Base-by-base conservation (phyloP, 2,888 invertebrate species). In the Crossocerus cetratus region DNA sequence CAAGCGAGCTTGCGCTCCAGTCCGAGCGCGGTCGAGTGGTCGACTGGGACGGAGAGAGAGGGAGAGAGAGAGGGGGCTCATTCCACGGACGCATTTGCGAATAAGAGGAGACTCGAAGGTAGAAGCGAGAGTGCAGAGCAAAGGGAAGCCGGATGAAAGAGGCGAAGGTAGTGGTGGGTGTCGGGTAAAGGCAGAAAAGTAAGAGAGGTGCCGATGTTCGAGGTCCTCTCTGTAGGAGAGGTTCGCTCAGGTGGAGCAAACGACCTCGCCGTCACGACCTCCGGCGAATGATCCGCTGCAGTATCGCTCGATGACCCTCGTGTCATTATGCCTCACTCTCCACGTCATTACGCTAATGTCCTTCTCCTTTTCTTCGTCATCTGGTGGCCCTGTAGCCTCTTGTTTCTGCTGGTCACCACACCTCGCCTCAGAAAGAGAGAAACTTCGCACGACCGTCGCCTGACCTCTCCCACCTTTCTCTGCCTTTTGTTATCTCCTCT, bases 281-380 rank as follows among this genome's bases (percentile, higher is more conserved):
- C 32, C 32, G 32, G 11, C 8, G 82, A 77, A 79, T 79, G 81
- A 81, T 84, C 85, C 80, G 74, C 56, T 60, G 79, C 72, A 74
- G 82, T 85, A 86, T 85, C 86, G 83, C 86, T 76, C 85, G 83
- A 82, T 86, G 85, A 86, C 86, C 86, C 86, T 83, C 79, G 80
- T 84, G 84, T 86, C 86, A 86, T 86, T 86, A 86, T 81, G 81
- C 76, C 79, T 80, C 84, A 78, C 85, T 75, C 77, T 70, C 82
- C 72, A 81, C 84, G 81, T 86, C 86, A 86, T 85, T 86, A 86
- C 83, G 78, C 80, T 86, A 86, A 85, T 85, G 83, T 83, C 83
- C 81, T 78, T 78, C 77, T 71, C 73, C 77, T 80, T 77, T 76
- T 80, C 72, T 66, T 59, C 76, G 58, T 65, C 58, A 56, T 71